Conservation (phyloP, 1,140 invertebrate species). For the Acromyrmex heyeri region DNA sequence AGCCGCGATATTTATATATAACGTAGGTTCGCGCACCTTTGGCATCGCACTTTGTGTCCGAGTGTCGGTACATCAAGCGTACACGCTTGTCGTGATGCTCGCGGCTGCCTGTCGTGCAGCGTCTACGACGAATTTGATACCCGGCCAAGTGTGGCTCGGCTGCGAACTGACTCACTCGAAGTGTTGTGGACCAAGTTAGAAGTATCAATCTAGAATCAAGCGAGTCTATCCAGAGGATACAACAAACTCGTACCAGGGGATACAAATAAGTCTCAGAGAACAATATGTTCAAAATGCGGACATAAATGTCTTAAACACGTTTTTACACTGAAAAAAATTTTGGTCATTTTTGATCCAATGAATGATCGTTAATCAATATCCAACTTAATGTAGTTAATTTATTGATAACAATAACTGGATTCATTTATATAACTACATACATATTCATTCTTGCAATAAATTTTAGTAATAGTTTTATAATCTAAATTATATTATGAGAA, state of each 20-base stretch:
- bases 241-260: neutral
- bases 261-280: no score
- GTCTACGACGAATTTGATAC: constrained; percentile 77
- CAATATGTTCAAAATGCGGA: no score
- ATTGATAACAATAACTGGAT: no score
- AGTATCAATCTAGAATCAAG: neutral
- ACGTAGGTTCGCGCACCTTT: constrained; percentile 57
- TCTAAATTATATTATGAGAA: no score
- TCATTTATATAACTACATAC: no score
- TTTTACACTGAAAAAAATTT: no score
- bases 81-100: constrained; percentile 64
- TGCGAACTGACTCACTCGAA: constrained; percentile 64
- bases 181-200: constrained; percentile 18
- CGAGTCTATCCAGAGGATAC: neutral
- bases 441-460: no score
- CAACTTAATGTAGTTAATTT: no score
- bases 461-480: no score
- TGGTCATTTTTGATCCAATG: no score
- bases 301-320: no score
- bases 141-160: constrained; percentile 70
- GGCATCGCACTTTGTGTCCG: constrained; percentile 51
- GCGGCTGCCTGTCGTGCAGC: constrained; percentile 48
- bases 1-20: constrained; percentile 82
- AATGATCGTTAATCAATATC: no score
- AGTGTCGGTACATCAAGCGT: constrained; percentile 4